These are phyloP conservation scores for Volucella zonaria DNA, from an alignment of 2,888 invertebrate species.

Conservation along the genomic window DNA sequence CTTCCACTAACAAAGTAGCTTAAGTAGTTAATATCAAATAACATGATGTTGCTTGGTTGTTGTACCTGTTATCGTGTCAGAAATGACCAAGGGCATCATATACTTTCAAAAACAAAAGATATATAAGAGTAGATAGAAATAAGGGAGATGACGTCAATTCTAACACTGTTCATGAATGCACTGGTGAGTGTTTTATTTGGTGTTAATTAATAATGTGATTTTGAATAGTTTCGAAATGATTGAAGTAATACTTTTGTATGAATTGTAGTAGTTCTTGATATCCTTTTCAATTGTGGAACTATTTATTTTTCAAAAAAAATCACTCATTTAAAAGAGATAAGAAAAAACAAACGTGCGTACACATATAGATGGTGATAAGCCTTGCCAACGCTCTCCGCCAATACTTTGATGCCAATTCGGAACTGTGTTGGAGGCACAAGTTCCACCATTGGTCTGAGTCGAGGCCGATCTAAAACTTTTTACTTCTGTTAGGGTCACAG, in stretches of 20 bases:
- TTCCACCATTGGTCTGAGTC: too few species aligned
- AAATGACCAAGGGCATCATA: constrained; percentile 17
- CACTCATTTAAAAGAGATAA: too few species aligned
- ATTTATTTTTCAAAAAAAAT: too few species aligned
- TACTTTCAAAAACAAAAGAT: background rate
- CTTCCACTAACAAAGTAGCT: background rate
- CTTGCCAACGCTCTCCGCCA: too few species aligned
- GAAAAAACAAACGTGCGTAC: too few species aligned
- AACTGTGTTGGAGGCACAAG: too few species aligned
- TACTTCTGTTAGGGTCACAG: too few species aligned
- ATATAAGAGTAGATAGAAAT: background rate
- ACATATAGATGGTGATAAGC: too few species aligned
- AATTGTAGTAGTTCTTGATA: too few species aligned
- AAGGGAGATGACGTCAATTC: constrained; percentile 13
- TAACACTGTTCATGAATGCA: background rate
- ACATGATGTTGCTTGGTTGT: constrained; percentile 1
- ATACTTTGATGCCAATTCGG: too few species aligned
- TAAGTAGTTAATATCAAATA: constrained; percentile 20
- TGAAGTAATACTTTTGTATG: background rate
- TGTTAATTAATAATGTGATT: background rate
- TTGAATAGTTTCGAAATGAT: background rate
- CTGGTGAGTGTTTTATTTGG: background rate
- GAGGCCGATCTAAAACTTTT: too few species aligned
- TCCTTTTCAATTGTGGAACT: too few species aligned
- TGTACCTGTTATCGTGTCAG: constrained; percentile 15